These are phyloP conservation scores for Hydractinia symbiolongicarpus DNA, from an alignment of 30 jellyfish, hydroid and myxozoan genomes.

Conservation along the genomic window DNA sequence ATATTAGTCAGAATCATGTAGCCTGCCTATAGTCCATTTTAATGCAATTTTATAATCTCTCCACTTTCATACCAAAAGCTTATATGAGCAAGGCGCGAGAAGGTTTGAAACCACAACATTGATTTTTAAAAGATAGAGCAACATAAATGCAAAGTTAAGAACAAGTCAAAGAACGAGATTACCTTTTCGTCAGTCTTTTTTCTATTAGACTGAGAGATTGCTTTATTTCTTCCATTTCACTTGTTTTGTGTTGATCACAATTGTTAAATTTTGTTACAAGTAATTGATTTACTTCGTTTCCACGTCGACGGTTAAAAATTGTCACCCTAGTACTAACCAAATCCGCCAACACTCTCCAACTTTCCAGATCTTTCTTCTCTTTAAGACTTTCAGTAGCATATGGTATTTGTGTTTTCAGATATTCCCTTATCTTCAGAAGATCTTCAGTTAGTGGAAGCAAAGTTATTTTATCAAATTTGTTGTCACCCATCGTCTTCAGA, in stretches of 20 bases:
- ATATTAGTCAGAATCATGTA: too few species aligned
- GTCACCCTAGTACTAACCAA: constrained; percentile 32
- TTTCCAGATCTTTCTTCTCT: constrained; percentile 5
- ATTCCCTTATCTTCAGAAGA: constrained; percentile 25
- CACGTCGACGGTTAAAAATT: constrained; percentile 38
- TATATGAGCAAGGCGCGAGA: too few species aligned
- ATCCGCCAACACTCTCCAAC: constrained; percentile 37
- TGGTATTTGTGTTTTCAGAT: constrained; percentile 27
- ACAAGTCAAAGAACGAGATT: background rate
- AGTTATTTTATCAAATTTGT: constrained; percentile 21
- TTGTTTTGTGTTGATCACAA: constrained; percentile 23
- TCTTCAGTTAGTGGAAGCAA: constrained; percentile 33
- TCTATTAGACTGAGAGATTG: constrained; percentile 33
- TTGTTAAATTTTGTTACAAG: constrained; percentile 19
- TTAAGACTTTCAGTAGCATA: constrained; percentile 9
- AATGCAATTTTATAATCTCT: too few species aligned
- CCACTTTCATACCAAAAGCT: too few species aligned
- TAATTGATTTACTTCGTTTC: constrained; percentile 34
- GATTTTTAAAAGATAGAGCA: too few species aligned
- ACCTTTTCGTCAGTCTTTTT: constrained; percentile 38
- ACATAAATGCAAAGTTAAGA: background rate
- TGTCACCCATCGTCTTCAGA: constrained; percentile 28
- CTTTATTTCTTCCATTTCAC: constrained; percentile 30
- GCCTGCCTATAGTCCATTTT: too few species aligned
- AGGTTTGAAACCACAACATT: too few species aligned